Evolutionary conservation across 2,113 vertebrate species (phyloP), one percentile per base, ranked within the genome.

Genomic region (Chauna torquata): DNA sequence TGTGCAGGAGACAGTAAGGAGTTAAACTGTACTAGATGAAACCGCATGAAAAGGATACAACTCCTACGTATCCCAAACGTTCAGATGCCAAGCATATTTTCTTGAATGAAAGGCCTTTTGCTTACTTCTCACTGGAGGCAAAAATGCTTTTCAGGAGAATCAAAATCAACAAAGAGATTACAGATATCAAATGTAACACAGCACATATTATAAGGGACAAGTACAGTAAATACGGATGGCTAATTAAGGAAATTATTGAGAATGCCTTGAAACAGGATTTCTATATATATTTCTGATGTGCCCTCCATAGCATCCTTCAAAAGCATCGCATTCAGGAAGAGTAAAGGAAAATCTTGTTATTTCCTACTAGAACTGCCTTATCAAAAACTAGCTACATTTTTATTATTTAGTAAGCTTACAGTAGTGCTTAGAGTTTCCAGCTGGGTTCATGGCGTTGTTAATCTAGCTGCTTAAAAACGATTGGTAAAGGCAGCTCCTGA

Each of bases 11-110:
- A 61, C 14, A 77, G 59, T 71, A 97, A 98, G 93, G 96, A 97
- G 98, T 98, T 98, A 98, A 98, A 97, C 96, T 96, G 79, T 87
- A 83, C 93, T 90, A 89, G 95, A 98, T 83, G 92, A 77, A 96
- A 77, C 79, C 96, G 95, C 91, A 96, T 62, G 19, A 96, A 97
- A 97, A 98, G 96, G 92, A 94, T 97, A 82, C 97, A 93, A 97
- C 98, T 98, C 98, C 98, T 97, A 98, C 98, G 74, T 97, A 95
- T 95, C 96, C 94, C 90, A 97, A 96, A 95, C 90, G 97, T 98
- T 96, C 27, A 50, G 91, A 98, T 98, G 97, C 98, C 93, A 25
- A 83, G 92, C 98, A 98, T 98, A 98, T 98, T 98, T 98, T 97
- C 97, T 85, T 98, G 97, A 98, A 98, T 98, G 96, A 98, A 98